A percentile compares a stretch with the other conserved stretches of the same genome.
Evolutionary conservation across 2,797 vertebrate species (phyloP).

Genomic region (Taeniopygia guttata): DNA sequence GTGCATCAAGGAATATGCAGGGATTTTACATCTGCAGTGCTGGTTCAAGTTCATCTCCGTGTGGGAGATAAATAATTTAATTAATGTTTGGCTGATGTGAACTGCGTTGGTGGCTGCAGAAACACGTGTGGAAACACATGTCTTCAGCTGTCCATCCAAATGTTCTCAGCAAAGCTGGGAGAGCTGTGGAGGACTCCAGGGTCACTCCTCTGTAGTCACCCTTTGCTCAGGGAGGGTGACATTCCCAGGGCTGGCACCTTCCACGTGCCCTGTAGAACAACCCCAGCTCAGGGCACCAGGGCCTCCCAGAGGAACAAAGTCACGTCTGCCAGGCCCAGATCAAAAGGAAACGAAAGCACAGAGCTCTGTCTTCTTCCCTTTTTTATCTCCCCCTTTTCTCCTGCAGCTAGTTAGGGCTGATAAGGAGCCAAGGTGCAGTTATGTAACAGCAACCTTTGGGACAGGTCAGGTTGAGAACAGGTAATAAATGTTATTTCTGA

Average conservation of each 20-base stretch:
- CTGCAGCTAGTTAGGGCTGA: neutral
- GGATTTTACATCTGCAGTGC: neutral
- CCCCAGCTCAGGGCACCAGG: neutral
- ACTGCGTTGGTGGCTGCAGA: neutral
- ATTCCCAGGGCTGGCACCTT: neutral
- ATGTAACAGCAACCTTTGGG: slow-evolving; percentile 45
- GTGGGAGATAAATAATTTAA: neutral
- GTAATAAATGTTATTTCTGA: neutral
- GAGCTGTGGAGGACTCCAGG: neutral
- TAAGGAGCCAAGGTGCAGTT: slow-evolving; percentile 26
- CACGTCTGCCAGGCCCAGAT: neutral
- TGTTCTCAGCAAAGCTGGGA: neutral
- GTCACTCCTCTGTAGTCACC: neutral
- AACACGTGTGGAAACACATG: neutral
- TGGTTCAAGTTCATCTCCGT: neutral
- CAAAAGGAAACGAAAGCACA: neutral
- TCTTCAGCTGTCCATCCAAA: neutral
- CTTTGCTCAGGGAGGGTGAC: neutral
- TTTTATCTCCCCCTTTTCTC: neutral
- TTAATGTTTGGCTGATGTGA: neutral
- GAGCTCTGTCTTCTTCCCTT: neutral
- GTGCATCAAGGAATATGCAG: neutral
- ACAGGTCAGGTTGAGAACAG: slow-evolving; percentile 10
- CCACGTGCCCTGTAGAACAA: neutral
- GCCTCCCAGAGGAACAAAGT: neutral